Base-by-base conservation (phyloP, 1,140 invertebrate species). In the Drosophila albomicans region DNA sequence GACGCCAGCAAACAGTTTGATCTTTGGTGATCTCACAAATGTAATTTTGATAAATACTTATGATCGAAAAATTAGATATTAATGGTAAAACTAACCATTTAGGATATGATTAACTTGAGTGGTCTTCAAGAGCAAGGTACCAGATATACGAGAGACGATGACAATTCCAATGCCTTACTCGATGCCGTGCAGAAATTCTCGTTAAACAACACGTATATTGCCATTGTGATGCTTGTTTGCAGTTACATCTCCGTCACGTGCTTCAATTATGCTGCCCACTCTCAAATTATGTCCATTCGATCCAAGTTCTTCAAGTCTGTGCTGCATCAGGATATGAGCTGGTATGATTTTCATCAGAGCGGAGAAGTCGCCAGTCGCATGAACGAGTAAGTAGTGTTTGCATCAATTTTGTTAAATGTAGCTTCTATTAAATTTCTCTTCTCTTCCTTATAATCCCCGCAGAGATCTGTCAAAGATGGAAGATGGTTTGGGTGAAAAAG, bases 401-500 rank as follows among this genome's bases (percentile, higher is more conserved):
- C 2, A 7, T 48, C 0, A 25, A 4, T 25, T 25, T 25, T 51
- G 25, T 11, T 8, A 51, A 38, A 25, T 25, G 20, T 25, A 25
- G 0, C 8, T 38, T 10, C 10, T 5, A 11, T 11, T 28, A 41
- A 64, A 25, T 25, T 25, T 25, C 20, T 25, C 20, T 25, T 25
- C 20, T 25, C 13, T 10, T 1, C 8, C 15, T n/a, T 41, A 20
- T 3, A 7, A 25, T 3, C 11, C 13, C 30, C 67, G 7, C 51
- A 98, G 98, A 91, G 97, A 99, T 93, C 94, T 99, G 16, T 94
- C 96, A 15, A 97, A 98, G 92, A 94, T 98, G 76, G 96, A 98
- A 91, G 97, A 98, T 91, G 98, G 97, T 6, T 95, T 98, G 41
- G 97, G 97, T 0, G 97, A 98, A 91, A 99, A 99, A 92, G 93